phyloP scores from a whole-genome alignment of 2,113 vertebrate species.

The Anas platyrhynchos region DNA sequence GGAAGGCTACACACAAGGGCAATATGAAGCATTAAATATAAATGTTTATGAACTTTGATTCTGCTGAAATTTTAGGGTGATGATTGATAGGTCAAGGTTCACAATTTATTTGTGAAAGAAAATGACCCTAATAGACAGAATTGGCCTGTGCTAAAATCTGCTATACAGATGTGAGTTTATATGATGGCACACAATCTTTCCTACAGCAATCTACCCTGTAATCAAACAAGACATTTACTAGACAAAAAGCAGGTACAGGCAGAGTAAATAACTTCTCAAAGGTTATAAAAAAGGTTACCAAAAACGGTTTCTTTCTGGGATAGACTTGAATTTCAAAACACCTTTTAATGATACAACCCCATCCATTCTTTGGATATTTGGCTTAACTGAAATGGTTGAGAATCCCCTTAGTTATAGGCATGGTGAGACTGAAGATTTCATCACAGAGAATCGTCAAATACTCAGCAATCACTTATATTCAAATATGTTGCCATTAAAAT shows the following conservation, averaged over 20 bases:
- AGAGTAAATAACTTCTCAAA: neutral
- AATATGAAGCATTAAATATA: neutral
- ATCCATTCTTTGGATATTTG: neutral
- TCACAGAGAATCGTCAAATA: neutral
- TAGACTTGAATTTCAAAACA: neutral
- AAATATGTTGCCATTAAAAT: neutral
- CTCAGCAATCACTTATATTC: neutral
- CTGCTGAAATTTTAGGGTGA: neutral
- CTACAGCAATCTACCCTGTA: neutral
- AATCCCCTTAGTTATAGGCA: neutral
- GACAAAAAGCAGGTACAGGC: neutral
- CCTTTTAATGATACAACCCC: neutral
- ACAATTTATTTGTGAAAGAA: neutral
- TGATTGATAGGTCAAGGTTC: neutral
- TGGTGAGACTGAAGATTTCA: neutral
- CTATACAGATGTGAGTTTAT: neutral
- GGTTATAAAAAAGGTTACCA: neutral
- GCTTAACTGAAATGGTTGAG: neutral
- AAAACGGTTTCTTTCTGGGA: neutral
- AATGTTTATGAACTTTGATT: neutral
- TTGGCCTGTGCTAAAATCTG: neutral
- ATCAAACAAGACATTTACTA: slow-evolving; percentile 22
- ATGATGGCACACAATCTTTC: neutral
- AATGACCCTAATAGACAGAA: neutral
- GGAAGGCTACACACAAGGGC: neutral